Conservation (phyloP, 2,797 vertebrate species). For the Ctenopoma kingsleyae region DNA sequence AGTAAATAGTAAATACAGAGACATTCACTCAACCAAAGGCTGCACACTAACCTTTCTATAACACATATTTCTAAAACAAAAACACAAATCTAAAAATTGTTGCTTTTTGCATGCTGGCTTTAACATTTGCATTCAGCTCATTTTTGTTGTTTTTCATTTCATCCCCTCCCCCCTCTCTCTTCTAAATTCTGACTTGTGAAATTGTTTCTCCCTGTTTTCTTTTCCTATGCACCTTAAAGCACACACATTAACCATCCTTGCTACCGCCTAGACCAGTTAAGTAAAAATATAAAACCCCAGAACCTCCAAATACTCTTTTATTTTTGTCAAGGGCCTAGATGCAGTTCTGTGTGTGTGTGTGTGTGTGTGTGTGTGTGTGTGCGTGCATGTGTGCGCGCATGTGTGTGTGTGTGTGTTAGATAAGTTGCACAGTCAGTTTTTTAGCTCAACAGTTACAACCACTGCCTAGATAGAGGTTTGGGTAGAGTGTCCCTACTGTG, state of each 20-base stretch:
- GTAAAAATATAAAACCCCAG: constrained; percentile 88
- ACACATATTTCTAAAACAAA: constrained; percentile 7
- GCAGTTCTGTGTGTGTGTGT: constrained; percentile 48
- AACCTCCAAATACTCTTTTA: constrained; percentile 62
- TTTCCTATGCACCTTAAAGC: constrained; percentile 96
- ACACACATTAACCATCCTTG: constrained; percentile 99
- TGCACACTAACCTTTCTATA: constrained; percentile 68
- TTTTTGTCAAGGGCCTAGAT: constrained; percentile 52
- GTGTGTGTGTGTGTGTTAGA: constrained; percentile 10
- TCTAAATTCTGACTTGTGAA: constrained; percentile 93
- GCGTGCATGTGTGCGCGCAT: constrained; percentile 42
- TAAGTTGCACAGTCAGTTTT: constrained; percentile 24
- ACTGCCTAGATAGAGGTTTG: constrained; percentile 78
- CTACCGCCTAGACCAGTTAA: constrained; percentile 99
- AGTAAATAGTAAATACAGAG: not conserved
- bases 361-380: constrained; percentile 35
- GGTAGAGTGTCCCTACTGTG: constrained; percentile 84
- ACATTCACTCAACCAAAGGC: constrained; percentile 66
- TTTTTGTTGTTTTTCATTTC: constrained; percentile 90
- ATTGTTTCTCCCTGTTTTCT: constrained; percentile 97
- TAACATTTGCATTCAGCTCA: constrained; percentile 93
- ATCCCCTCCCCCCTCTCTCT: constrained; percentile 63
- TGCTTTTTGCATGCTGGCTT: constrained; percentile 89
- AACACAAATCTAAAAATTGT: not conserved
- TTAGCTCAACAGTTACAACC: constrained; percentile 46